These are phyloP conservation scores for Pterostichus madidus DNA, from an alignment of 2,888 invertebrate species.

Conservation along the genomic window DNA sequence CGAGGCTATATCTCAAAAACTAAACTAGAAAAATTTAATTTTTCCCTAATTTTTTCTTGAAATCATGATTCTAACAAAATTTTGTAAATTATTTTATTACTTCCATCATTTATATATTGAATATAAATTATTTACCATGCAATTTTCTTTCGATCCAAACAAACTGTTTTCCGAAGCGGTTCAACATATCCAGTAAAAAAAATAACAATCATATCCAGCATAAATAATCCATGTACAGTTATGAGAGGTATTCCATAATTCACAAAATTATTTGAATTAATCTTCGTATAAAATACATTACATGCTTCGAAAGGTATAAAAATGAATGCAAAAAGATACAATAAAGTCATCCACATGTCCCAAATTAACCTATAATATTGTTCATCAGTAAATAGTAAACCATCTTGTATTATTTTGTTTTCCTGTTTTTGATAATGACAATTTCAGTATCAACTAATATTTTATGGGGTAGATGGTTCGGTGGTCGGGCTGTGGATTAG, in stretches of 20 bases:
- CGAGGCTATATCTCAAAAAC: too few relatives aligned
- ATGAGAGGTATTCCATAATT: constrained; percentile 13
- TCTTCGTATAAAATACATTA: constrained; percentile 12
- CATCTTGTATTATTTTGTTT: too few relatives aligned
- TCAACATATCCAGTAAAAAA: constrained; percentile 42
- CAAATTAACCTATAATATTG: constrained; percentile 39
- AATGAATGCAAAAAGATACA: constrained; percentile 31
- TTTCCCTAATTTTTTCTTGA: too few relatives aligned
- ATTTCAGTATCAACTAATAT: too few relatives aligned
- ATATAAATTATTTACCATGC: background rate
- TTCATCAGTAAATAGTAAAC: too few relatives aligned
- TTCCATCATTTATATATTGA: too few relatives aligned
- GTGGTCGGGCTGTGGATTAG: too few relatives aligned
- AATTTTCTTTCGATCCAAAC: constrained; percentile 39
- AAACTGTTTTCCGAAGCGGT: background rate
- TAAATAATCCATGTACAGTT: constrained; percentile 23
- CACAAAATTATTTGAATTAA: constrained; percentile 25
- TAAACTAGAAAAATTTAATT: too few relatives aligned
- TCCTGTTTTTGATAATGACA: too few relatives aligned
- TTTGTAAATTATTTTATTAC: too few relatives aligned
- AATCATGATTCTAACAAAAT: too few relatives aligned
- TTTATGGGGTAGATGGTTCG: too few relatives aligned
- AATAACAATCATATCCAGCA: constrained; percentile 45
- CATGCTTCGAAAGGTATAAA: constrained; percentile 35
- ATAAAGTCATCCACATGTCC: constrained; percentile 44